Evolutionary conservation across 1,140 invertebrate species (phyloP).

Genomic region (Dolichoris vasculosae): DNA sequence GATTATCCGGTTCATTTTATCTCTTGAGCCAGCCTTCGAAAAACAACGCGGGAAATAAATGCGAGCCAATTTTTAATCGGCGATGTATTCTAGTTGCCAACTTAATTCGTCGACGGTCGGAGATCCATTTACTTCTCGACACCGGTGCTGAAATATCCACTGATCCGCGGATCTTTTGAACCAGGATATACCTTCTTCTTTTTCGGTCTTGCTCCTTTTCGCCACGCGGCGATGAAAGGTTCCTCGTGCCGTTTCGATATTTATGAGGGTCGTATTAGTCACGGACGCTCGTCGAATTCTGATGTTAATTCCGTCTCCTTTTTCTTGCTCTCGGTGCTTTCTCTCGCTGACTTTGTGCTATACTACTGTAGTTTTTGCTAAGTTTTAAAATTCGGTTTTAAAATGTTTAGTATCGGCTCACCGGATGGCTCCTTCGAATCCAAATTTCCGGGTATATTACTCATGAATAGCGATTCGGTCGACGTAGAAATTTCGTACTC

Average conservation of each 20-base stretch:
- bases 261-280: slow-evolving; percentile 48
- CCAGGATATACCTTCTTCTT: background rate
- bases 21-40: background rate
- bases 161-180: slow-evolving; percentile 10
- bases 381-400: background rate
- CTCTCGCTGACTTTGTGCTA: background rate
- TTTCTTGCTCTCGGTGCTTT: slow-evolving; percentile 14
- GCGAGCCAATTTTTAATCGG: slow-evolving; percentile 47
- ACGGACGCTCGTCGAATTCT: slow-evolving; percentile 30
- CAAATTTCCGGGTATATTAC: background rate
- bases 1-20: slow-evolving; percentile 6
- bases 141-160: slow-evolving; percentile 19
- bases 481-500: background rate
- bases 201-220: slow-evolving; percentile 19
- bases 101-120: slow-evolving; percentile 29
- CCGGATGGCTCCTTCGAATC: background rate
- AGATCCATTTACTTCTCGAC: background rate
- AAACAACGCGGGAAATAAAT: slow-evolving; percentile 18
- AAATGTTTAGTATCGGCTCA: background rate
- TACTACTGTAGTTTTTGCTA: background rate
- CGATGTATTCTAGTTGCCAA: slow-evolving; percentile 33
- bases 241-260: slow-evolving; percentile 34
- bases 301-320: slow-evolving; percentile 15
- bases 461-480: background rate
- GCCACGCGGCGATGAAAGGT: slow-evolving; percentile 43